These are phyloP conservation scores for Trematocara stigmaticum DNA, from an alignment of 2,113 vertebrate genomes.

Conservation along the genomic window DNA sequence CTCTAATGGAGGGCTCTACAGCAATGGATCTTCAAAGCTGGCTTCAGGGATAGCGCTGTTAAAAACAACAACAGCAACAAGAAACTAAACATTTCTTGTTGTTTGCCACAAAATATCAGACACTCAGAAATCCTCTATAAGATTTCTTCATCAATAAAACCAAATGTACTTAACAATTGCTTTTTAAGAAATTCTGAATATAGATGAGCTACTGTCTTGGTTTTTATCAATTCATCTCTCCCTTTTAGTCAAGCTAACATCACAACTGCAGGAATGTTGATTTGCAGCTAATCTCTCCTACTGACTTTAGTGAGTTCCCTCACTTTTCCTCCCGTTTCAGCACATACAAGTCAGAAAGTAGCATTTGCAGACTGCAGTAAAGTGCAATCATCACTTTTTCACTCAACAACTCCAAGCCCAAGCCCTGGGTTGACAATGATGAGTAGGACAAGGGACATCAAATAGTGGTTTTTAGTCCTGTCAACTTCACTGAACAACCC, in stretches of 20 bases:
- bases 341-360: neutral
- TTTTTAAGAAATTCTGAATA: neutral
- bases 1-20: neutral
- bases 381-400: neutral
- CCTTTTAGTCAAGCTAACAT: neutral
- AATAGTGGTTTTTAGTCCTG: neutral
- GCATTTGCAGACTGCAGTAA: neutral
- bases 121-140: neutral
- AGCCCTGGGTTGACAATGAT: neutral
- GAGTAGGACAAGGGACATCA: neutral
- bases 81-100: neutral
- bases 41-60: neutral
- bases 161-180: neutral
- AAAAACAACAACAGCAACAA: neutral
- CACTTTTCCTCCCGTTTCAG: neutral
- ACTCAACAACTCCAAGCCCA: neutral
- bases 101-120: neutral
- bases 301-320: neutral
- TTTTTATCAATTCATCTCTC: neutral
- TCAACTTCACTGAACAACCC: neutral
- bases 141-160: neutral
- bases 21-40: neutral
- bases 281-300: neutral
- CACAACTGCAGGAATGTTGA: neutral
- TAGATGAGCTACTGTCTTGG: fast-evolving